phyloP scores from a whole-genome alignment of 2,888 invertebrate species.

The Ariolimax columbianus region DNA sequence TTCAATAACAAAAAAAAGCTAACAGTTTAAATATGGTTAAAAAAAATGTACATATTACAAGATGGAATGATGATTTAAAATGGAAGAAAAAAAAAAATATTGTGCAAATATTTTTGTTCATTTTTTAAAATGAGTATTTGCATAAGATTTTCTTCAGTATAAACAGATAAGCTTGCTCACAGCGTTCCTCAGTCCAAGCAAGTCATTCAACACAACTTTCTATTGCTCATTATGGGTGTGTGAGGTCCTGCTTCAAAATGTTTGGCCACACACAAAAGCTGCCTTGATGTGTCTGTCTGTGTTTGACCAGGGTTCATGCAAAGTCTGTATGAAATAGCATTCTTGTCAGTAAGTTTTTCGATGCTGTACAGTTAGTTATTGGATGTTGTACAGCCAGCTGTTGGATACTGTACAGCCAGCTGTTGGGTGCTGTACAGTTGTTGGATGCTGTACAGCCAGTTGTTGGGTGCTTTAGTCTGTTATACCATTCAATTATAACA shows the following conservation, averaged over 20 bases:
- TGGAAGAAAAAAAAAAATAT: not conserved
- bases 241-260: not conserved
- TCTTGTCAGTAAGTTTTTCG: not conserved
- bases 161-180: not conserved
- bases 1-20: not conserved
- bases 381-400: too few relatives aligned
- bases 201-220: not conserved
- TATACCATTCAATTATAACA: too few relatives aligned
- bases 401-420: too few relatives aligned
- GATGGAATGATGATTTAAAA: conserved; percentile 44
- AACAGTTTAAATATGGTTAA: not conserved
- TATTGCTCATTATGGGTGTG: conserved; percentile 13
- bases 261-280: conserved; percentile 7
- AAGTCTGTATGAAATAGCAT: not conserved
- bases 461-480: too few relatives aligned
- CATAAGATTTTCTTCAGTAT: conserved; percentile 29
- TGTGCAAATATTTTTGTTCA: not conserved
- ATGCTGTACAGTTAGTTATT: too few relatives aligned
- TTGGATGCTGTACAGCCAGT: too few relatives aligned
- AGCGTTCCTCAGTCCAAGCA: conserved; percentile 1
- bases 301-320: not conserved
- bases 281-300: not conserved
- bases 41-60: conserved; percentile 26
- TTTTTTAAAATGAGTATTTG: conserved; percentile 42
- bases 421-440: too few relatives aligned